A percentile compares a stretch with the other conserved stretches of the same genome.
phyloP scores from a whole-genome alignment of 2,113 vertebrate species.

The Elachura formosa region DNA sequence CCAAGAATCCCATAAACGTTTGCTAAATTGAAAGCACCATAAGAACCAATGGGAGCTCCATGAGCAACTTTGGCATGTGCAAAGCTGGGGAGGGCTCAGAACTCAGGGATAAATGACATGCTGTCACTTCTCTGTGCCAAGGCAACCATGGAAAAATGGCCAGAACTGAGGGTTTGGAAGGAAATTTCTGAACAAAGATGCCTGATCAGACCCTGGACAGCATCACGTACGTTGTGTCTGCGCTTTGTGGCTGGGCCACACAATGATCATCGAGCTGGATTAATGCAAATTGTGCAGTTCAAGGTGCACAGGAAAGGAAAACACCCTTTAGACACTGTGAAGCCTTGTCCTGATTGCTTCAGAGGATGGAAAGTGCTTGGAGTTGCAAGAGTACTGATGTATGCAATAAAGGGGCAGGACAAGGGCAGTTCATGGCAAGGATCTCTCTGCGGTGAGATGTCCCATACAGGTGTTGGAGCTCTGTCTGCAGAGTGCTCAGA shows the following conservation, averaged over 20 bases:
- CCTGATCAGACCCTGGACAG: background rate
- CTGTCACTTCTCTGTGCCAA: background rate
- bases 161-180: background rate
- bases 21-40: background rate
- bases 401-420: background rate
- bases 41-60: slow-evolving; percentile 13
- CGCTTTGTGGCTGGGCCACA: background rate
- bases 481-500: background rate
- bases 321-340: background rate
- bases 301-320: background rate
- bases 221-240: fast-evolving
- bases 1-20: slow-evolving; percentile 28
- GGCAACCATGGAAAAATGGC: background rate
- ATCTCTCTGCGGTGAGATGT: background rate
- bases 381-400: background rate
- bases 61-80: background rate
- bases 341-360: background rate
- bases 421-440: background rate
- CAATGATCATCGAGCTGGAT: background rate
- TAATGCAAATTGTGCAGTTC: background rate
- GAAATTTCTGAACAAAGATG: background rate
- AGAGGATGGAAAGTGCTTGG: background rate
- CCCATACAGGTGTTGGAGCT: background rate
- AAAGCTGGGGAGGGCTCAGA: background rate
- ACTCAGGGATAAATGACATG: background rate